Evolutionary conservation across 92 coral and sea anemone species (phyloP).

Genomic region (Epizoanthus illoricatus): DNA sequence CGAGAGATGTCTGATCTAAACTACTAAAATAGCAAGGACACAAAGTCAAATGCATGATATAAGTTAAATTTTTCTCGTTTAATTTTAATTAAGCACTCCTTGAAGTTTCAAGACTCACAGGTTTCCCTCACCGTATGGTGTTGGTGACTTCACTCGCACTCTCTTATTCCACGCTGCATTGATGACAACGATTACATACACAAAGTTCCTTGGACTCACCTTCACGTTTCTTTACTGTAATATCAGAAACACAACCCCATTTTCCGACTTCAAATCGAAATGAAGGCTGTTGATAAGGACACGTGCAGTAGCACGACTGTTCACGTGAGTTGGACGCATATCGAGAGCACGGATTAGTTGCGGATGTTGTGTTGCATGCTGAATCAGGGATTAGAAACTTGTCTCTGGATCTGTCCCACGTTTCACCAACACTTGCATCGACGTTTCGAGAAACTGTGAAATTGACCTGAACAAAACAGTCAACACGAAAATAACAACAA

Average conservation of each 20-base stretch:
- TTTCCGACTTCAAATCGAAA: constrained; percentile 21
- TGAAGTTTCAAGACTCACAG: no score
- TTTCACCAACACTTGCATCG: not conserved
- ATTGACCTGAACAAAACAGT: not conserved
- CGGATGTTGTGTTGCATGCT: constrained; percentile 1
- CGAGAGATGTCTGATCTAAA: no score
- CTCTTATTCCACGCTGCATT: no score
- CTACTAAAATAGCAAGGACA: no score
- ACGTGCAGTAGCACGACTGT: not conserved
- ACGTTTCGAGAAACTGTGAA: not conserved
- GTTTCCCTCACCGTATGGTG: no score
- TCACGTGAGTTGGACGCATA: not conserved
- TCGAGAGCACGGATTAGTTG: not conserved
- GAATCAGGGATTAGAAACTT: constrained; percentile 28
- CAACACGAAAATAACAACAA: not conserved
- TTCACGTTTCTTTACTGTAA: constrained; percentile 2
- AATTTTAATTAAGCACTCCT: no score
- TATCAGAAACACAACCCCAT: constrained; percentile 19
- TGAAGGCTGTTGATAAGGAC: constrained; percentile 5
- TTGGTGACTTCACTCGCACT: no score
- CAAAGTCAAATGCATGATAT: no score
- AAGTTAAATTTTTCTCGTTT: no score
- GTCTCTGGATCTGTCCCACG: constrained; percentile 24
- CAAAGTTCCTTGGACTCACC: not conserved
- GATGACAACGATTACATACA: no score